phyloP scores from a whole-genome alignment of 2,888 invertebrate species.

The Epinotia ramella region DNA sequence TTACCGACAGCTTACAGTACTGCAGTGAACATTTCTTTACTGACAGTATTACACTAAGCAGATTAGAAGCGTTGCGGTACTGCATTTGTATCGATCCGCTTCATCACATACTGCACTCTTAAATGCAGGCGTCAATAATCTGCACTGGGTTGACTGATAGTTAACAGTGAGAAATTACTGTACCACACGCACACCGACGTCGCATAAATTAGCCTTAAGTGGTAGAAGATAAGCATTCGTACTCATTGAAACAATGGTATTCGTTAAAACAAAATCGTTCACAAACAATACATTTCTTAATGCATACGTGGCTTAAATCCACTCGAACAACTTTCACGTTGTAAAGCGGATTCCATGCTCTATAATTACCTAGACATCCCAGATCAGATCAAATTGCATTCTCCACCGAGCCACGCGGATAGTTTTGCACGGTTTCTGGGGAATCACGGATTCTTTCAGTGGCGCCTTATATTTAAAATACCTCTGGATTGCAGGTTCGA shows the following conservation, averaged over 20 bases:
- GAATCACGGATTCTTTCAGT: slow-evolving; percentile 24
- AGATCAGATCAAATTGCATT: slow-evolving; percentile 58
- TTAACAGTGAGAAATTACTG: too few relatives aligned
- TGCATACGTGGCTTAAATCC: background rate
- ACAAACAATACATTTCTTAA: background rate
- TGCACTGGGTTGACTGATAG: too few relatives aligned
- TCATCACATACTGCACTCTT: too few relatives aligned
- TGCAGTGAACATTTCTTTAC: too few relatives aligned
- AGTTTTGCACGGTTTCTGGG: slow-evolving; percentile 1
- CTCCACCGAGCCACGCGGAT: slow-evolving; percentile 30
- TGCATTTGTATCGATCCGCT: too few relatives aligned
- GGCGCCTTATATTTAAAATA: slow-evolving; percentile 26
- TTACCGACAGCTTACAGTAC: too few relatives aligned
- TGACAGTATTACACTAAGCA: too few relatives aligned
- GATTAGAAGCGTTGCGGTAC: too few relatives aligned
- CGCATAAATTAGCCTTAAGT: too few relatives aligned
- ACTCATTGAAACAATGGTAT: background rate
- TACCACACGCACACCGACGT: too few relatives aligned
- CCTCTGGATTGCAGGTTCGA: slow-evolving; percentile 2
- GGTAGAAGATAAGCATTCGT: too few relatives aligned
- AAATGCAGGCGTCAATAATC: too few relatives aligned
- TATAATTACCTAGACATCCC: slow-evolving; percentile 55
- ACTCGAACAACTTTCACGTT: slow-evolving; percentile 38
- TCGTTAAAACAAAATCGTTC: background rate
- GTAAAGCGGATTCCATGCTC: slow-evolving; percentile 53